Evolutionary conservation across 2,888 invertebrate genomes (phyloP), one percentile per base, ranked within the genome.

Genomic region (Aporophyla nigra): DNA sequence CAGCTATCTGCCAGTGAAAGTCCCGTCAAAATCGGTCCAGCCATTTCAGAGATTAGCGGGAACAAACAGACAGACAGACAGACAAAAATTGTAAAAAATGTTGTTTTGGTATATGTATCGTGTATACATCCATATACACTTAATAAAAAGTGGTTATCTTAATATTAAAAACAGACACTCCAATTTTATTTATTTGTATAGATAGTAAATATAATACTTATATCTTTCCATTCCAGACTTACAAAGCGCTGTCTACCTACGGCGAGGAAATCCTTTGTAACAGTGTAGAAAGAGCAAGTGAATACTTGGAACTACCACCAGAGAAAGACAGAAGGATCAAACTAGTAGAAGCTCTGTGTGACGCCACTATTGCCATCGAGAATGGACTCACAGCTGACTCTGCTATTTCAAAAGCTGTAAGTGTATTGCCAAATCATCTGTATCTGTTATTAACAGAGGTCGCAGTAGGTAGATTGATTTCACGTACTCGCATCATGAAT

Each of bases 351-450:
- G 86, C 91, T 0, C 77, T 96, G 14, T 96, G 96, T 80, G 87
- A 93, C 19, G 91, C 94, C 14, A 92, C 95, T 0, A 69, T 72
- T 1, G 90, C 92, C 9, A 94, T 96, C 24, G 95, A 96, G 65
- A 86, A 86, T 5, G 95, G 94, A 21, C 76, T 96, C 58, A 84
- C 83, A 51, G 88, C 85, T 14, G 91, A 94, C 54, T 96, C 96
- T 0, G 77, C 90, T 3, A 82, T 96, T 56, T 93, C 93, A 1
- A 92, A 93, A 91, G 94, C 95, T 78, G 96, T 96, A 91, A 91
- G 95, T 93, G 19, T 14, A n/a, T n/a, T n/a, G n/a, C n/a, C n/a
- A n/a, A n/a, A n/a, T 46, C n/a, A 49, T 40, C 16, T 21, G 14
- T 63, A 61, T 5, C 24, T 24, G 9, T 54, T 54, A 12, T 14